Conservation (phyloP, 2,113 vertebrate species). For the Acrocephalus kingi region DNA sequence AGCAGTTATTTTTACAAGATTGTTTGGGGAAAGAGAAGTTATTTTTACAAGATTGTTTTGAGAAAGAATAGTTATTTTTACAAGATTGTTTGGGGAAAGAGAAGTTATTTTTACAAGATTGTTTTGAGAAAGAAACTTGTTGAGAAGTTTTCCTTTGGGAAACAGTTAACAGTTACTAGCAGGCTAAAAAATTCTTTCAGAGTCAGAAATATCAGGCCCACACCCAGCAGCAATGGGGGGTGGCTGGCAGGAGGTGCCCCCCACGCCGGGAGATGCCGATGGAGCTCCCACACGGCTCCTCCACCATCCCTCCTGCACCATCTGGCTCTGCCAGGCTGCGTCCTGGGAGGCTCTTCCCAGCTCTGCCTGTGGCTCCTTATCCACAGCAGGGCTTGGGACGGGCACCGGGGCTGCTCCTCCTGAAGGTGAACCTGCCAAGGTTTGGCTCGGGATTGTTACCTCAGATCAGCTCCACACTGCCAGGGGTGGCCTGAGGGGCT, state of each 20-base stretch:
- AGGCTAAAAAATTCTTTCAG: too few species aligned
- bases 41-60: too few species aligned
- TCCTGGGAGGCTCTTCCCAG: background rate
- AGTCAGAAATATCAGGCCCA: too few species aligned
- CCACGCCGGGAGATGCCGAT: accelerated
- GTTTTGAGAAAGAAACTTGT: too few species aligned
- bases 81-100: too few species aligned
- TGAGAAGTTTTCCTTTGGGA: too few species aligned
- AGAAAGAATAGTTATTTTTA: too few species aligned
- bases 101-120: too few species aligned
- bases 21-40: too few species aligned
- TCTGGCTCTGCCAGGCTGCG: background rate
- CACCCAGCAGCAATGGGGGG: background rate
- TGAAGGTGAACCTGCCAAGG: background rate
- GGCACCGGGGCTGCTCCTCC: background rate
- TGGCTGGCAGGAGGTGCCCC: background rate
- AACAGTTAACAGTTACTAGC: too few species aligned
- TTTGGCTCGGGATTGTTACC: background rate
- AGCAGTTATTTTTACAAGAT: too few species aligned
- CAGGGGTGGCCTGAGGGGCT: background rate
- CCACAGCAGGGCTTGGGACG: background rate
- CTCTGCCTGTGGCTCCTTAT: background rate
- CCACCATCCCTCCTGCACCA: background rate
- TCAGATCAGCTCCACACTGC: background rate
- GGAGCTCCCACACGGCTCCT: background rate